Evolutionary conservation across 92 coral and sea anemone genomes (phyloP), one percentile per base, ranked within the genome.

Genomic region (Actinernus sp.): DNA sequence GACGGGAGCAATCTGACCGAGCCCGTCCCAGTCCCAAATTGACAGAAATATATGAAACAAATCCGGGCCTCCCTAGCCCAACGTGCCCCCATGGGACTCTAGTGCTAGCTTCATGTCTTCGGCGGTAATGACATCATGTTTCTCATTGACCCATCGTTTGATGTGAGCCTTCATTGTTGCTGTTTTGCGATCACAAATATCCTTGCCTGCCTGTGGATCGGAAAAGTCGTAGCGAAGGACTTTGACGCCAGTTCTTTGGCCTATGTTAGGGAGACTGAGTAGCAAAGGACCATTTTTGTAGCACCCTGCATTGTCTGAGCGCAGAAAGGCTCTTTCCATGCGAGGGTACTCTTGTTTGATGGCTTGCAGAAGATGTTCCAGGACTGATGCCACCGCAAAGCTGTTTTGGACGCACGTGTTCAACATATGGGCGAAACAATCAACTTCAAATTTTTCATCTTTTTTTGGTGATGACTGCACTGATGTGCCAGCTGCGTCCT

Each of bases 241-340:
- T 9, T 17, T 48, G 21, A 73, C 23, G 32, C 71, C 80, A 30
- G 71, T 48, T 27, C 71, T 29, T 34, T 60, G 25, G 26, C 74
- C 74, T 18, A 75, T 58, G 23, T 61, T 49, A 26, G 58, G 60
- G 24, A 59, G 70, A 19, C 80, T 73, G 61, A 73, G 80, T 13
- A 76, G 67, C 45, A 76, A 29, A 10, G 53, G 54, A 18, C 76
- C 76, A 36, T 60, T 77, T 41, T 77, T 68, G 76, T 48, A 77
- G 61, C 76, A 77, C 27, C 69, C 76, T 47, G 84, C 76, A 34
- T 77, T 66, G 27, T 77, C 84, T 23, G 84, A 67, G 26, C 67
- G 45, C 30, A 76, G 29, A 33, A 22, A 37, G 10, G 70, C 73
- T 19, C 25, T 6, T 21, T 76, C 33, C 47, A 68, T 58, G 45